Evolutionary conservation across 2,888 invertebrate genomes (phyloP), one percentile per base, ranked within the genome.

Genomic region (Yponomeuta sedellus): DNA sequence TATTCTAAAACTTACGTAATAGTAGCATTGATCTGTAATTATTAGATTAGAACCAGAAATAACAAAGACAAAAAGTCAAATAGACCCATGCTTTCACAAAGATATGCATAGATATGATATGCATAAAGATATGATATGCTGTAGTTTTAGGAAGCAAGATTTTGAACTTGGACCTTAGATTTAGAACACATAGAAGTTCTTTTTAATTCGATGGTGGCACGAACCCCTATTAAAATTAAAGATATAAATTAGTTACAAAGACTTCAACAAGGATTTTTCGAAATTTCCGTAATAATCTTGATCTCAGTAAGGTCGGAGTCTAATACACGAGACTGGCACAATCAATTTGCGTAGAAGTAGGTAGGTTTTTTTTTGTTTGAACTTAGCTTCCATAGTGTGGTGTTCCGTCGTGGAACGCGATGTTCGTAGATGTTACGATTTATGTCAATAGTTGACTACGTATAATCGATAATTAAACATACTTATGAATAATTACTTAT

Each of bases 361-460:
- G 81, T 83, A 83, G 81, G 8, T 8, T 34, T n/a, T 85, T 81
- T 52, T 74, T 83, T 85, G 86, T 86, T 86, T 85, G 85, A 82
- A 83, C 83, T 78, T 64, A 19, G 11, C 34, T 57, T 25, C 39
- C 10, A 34, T 34, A 16, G 10, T 39, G 2, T 34, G 39, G n/a
- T 10, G 34, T 34, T 34, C 12, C 10, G 10, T 19, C 10, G 40
- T 44, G 11, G 12, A 64, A 44, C 20, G 22, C 20, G 22, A 20
- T 52, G 63, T 63, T 1, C 39, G 19, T 63, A 39, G 34, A 8
- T 34, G 19, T 56, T 56, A 64, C 19, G 61, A 65, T 58, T 64
- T 65, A 34, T n/a, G 44, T 64, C 10, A 67, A 10, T 66, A 61
- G 40, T 40, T 39, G 59, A 64, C 52, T 66, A 61, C 61, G 52